These are phyloP conservation scores for Hozukius guyotensis DNA, from an alignment of 2,797 vertebrate species.

Conservation along the genomic window DNA sequence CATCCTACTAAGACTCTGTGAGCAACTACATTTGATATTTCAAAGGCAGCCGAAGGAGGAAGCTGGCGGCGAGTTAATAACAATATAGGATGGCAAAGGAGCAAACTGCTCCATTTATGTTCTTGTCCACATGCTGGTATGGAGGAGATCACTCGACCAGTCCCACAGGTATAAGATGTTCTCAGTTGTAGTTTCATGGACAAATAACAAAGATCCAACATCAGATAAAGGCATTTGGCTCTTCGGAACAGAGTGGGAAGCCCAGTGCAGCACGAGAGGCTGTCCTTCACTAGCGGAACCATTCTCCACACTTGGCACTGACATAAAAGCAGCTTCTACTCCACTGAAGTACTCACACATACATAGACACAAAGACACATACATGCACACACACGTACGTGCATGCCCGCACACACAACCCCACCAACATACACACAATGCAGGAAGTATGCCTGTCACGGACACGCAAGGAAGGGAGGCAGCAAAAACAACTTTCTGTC, in stretches of 20 bases:
- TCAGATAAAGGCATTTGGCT: constrained; percentile 81
- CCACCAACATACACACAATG: constrained; percentile 48
- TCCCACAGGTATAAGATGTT: constrained; percentile 82
- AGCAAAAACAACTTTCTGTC: constrained; percentile 82
- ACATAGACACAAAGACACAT: constrained; percentile 61
- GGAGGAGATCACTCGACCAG: constrained; percentile 69
- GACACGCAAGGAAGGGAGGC: constrained; percentile 76
- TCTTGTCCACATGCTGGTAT: constrained; percentile 73
- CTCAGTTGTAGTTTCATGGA: constrained; percentile 85
- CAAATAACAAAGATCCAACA: constrained; percentile 85
- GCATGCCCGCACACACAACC: constrained; percentile 25
- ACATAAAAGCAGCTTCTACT: constrained; percentile 81
- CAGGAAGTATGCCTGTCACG: constrained; percentile 81
- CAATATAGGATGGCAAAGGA: constrained; percentile 66
- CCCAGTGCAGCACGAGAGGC: constrained; percentile 77
- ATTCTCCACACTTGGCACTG: constrained; percentile 83
- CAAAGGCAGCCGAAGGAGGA: constrained; percentile 57
- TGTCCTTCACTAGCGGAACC: constrained; percentile 79
- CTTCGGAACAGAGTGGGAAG: constrained; percentile 79
- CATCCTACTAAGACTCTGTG: constrained; percentile 53
- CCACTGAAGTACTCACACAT: constrained; percentile 72
- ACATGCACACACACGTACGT: constrained; percentile 31
- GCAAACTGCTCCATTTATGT: constrained; percentile 71
- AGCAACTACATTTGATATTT: constrained; percentile 62
- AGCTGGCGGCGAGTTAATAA: constrained; percentile 68